phyloP scores from a whole-genome alignment of 2,113 vertebrate species.

The Corythoichthys haematopterus region DNA sequence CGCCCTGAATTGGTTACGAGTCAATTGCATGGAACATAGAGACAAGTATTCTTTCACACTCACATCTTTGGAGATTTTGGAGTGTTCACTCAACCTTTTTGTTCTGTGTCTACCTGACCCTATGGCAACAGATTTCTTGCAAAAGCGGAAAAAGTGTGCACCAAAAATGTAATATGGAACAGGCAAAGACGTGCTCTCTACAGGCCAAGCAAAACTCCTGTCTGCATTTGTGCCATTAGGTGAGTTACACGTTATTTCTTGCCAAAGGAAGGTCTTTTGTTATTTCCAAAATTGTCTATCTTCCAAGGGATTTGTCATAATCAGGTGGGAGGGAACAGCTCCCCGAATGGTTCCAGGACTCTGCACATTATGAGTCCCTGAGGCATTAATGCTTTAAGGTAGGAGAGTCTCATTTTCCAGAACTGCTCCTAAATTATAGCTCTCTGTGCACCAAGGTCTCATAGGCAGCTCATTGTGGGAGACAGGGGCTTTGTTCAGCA shows the following conservation, averaged over 20 bases:
- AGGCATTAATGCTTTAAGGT: slow-evolving; percentile 42
- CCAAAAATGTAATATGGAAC: slow-evolving; percentile 47
- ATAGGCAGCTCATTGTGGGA: slow-evolving; percentile 15
- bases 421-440: slow-evolving; percentile 35
- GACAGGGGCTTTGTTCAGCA: slow-evolving; percentile 33
- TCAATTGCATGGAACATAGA: too few species aligned
- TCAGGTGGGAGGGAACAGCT: slow-evolving; percentile 13
- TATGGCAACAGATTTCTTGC: slow-evolving; percentile 55
- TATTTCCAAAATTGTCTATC: slow-evolving; percentile 52
- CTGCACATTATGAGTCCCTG: slow-evolving; percentile 36
- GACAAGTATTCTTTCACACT: too few species aligned
- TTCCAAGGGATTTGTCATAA: slow-evolving; percentile 39
- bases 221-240: slow-evolving; percentile 33
- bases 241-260: slow-evolving; percentile 42
- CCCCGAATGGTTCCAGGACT: slow-evolving; percentile 49
- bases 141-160: slow-evolving; percentile 50
- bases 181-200: slow-evolving; percentile 58
- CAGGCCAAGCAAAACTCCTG: slow-evolving; percentile 41
- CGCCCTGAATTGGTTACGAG: too few species aligned
- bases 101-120: slow-evolving; percentile 45
- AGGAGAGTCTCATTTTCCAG: slow-evolving; percentile 30
- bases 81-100: background rate
- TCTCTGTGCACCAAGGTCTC: slow-evolving; percentile 23
- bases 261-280: slow-evolving; percentile 55
- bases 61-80: too few species aligned